Base-by-base conservation (phyloP, 2,888 invertebrate species). In the Melanophora roralis region DNA sequence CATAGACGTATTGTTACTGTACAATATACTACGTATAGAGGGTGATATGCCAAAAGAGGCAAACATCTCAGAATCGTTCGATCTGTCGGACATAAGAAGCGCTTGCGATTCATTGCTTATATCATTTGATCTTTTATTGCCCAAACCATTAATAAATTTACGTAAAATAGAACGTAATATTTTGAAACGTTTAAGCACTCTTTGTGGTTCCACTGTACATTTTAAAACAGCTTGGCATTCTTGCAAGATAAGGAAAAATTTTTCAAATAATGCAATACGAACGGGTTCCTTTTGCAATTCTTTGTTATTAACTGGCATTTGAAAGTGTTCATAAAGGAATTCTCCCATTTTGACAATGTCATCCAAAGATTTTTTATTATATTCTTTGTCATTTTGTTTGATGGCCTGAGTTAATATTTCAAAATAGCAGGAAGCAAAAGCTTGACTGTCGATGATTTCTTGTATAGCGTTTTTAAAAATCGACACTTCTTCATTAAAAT, bases 151-250 rank as follows among this genome's bases (percentile, higher is more conserved):
- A n/a, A 85, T 83, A 1, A 90, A 80, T 77, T 89, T 89, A 16
- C 85, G 84, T 59, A 88, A 65, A 32, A 86, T 81, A 7, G 85
- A 86, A 43, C 88, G 86, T 60, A 90, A 82, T 59, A 90, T 88
- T 78, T 88, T 89, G 51, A 89, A 88, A 34, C 90, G 85, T 81
- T 89, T 90, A 0, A 89, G 40, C 2, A 90, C 85, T 9, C 89
- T 86, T 12, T 78, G 71, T 0, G 84, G 60, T 1, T 87, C 85
- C n/a, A 89, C 85, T 0, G 88, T 84, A 78, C 87, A 88, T 53
- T 85, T 84, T 1, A 89, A 57, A 40, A 88, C 85, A 0, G 89
- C 88, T 55, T 86, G 86, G 69, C 90, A 90, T 78, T 90, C 90
- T 9, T 86, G 83, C 32, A 88, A 45, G 77, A 90, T 89, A 3